These are phyloP conservation scores for Austrolebias charrua DNA, from an alignment of 2,797 vertebrate genomes.

Conservation along the genomic window DNA sequence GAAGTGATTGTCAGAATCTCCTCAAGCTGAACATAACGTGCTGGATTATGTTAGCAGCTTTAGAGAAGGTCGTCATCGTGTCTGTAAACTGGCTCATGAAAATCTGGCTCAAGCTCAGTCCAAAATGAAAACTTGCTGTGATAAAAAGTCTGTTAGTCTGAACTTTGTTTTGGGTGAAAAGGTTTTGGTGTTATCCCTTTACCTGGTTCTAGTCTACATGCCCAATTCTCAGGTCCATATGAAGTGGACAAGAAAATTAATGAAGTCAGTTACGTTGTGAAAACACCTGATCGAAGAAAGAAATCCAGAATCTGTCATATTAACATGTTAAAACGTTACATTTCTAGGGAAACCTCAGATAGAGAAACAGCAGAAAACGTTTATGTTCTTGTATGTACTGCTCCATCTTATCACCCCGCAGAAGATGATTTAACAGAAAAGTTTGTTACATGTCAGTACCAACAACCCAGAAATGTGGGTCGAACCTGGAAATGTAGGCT, in stretches of 20 bases:
- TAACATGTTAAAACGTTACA: neutral
- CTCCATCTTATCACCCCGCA: neutral
- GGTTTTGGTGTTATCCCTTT: neutral
- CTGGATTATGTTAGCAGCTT: constrained; percentile 2
- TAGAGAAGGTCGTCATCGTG: neutral
- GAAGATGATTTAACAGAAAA: neutral
- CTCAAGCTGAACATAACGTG: neutral
- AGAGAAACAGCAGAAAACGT: too few species aligned
- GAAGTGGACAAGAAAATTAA: neutral
- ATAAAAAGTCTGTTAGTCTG: neutral
- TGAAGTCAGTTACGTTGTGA: neutral
- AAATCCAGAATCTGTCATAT: too few species aligned
- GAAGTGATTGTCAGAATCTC: neutral
- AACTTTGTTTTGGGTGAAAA: neutral
- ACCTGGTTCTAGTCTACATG: neutral
- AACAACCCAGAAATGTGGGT: too few species aligned
- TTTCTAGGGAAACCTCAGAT: neutral
- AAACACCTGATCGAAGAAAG: neutral
- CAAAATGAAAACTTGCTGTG: neutral
- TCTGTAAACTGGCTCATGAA: neutral
- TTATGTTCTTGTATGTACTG: neutral
- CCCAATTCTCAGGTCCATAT: neutral
- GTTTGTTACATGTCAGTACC: too few species aligned
- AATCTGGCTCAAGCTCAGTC: neutral
- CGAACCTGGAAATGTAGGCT: too few species aligned